A percentile compares a stretch with the other conserved stretches of the same genome.
phyloP scores from a whole-genome alignment of 1,140 invertebrate species.

The Glomeris maerens region DNA sequence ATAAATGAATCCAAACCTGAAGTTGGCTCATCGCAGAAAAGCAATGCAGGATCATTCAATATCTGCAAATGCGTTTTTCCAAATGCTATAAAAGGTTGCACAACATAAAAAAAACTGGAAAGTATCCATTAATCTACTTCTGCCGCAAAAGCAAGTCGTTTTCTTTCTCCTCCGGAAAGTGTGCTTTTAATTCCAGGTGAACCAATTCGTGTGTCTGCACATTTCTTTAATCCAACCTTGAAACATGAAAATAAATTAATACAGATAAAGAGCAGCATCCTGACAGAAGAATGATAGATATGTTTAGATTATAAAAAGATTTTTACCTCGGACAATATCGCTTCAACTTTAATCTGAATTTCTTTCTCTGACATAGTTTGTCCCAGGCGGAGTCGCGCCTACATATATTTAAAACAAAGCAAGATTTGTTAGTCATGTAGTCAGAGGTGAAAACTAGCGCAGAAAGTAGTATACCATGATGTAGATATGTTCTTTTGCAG shows the following conservation, averaged over 20 bases:
- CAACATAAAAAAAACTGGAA: neutral
- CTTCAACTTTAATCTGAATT: no score
- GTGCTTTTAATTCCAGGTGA: constrained; percentile 71
- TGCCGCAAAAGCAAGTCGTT: constrained; percentile 85
- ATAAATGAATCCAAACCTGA: constrained; percentile 84
- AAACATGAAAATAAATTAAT: no score
- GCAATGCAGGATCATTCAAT: constrained; percentile 79
- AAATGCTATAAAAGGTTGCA: neutral
- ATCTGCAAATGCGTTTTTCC: constrained; percentile 39
- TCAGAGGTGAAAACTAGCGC: no score
- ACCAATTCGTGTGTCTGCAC: constrained; percentile 64
- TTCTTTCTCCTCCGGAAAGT: constrained; percentile 89
- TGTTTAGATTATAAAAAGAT: no score
- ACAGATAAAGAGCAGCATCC: no score
- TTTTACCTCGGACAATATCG: no score
- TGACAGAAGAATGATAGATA: no score
- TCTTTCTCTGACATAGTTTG: no score
- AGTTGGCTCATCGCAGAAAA: constrained; percentile 97
- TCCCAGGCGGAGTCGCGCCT: no score
- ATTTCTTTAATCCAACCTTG: constrained; percentile 48
- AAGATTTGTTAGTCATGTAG: no score
- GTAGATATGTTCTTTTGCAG: constrained; percentile 49
- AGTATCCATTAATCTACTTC: constrained; percentile 45
- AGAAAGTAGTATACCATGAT: no score
- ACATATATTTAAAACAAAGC: no score